Evolutionary conservation across 35 echinoderm and acorn worm species (phyloP).

Genomic region (Heliocidaris erythrogramma): DNA sequence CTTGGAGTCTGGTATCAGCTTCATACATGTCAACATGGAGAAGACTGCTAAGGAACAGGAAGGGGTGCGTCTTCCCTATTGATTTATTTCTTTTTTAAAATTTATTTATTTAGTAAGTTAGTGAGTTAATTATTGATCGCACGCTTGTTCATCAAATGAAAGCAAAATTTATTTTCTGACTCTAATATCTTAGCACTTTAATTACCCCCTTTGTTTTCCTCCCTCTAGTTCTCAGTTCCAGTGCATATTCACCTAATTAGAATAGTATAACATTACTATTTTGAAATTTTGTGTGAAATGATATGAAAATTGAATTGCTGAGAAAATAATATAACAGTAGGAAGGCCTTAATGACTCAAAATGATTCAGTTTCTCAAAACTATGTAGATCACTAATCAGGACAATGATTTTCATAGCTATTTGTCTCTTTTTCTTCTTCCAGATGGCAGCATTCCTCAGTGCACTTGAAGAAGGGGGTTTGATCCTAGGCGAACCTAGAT

Average conservation of each 20-base stretch:
- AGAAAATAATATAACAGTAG: too few species aligned
- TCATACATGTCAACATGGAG: conserved; percentile 58
- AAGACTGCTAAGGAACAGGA: conserved; percentile 48
- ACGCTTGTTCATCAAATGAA: not conserved
- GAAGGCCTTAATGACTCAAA: not conserved
- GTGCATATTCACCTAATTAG: too few species aligned
- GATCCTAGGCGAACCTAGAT: conserved; percentile 60
- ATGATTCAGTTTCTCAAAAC: not conserved
- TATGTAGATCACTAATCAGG: not conserved
- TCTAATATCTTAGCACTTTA: too few species aligned
- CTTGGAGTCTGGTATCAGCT: conserved; percentile 85
- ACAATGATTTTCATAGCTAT: not conserved
- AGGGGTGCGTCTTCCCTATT: conserved; percentile 54
- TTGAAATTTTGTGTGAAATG: too few species aligned
- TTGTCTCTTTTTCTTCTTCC: not conserved
- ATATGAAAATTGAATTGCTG: too few species aligned
- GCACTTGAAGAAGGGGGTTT: conserved; percentile 62
- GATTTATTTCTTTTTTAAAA: not conserved
- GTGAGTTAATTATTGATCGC: not conserved
- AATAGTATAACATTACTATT: too few species aligned
- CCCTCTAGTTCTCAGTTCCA: too few species aligned
- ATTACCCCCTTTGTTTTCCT: too few species aligned
- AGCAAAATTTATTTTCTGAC: too few species aligned
- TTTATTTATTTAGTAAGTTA: not conserved
- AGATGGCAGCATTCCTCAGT: conserved; percentile 59